phyloP scores from a whole-genome alignment of 2,113 vertebrate genomes.

The Dipodomys merriami region DNA sequence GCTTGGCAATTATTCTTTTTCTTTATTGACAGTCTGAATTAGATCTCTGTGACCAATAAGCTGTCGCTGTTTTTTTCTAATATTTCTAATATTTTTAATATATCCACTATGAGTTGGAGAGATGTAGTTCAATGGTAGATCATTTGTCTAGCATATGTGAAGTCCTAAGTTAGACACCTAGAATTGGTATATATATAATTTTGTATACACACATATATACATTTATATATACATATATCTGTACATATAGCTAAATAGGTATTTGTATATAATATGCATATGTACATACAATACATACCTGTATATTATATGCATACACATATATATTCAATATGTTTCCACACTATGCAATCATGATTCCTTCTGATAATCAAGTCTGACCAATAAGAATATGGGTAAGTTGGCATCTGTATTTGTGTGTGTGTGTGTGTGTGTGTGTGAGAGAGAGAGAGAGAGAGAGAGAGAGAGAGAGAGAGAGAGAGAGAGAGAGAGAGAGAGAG shows the following conservation, averaged over 20 bases:
- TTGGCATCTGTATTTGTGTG: neutral
- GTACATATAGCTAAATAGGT: no score
- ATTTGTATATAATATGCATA: no score
- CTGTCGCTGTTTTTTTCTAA: neutral
- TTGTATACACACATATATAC: neutral
- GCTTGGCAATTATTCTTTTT: no score
- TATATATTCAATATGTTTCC: neutral
- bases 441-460: no score
- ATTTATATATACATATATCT: neutral
- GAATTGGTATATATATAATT: no score
- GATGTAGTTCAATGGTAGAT: neutral
- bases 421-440: no score
- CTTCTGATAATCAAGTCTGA: neutral
- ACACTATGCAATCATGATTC: neutral
- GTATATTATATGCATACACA: no score
- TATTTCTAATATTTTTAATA: conserved; percentile 8
- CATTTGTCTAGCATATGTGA: neutral
- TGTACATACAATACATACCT: no score
- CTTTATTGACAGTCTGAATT: neutral
- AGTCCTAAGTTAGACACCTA: neutral
- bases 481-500: no score
- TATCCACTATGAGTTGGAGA: neutral
- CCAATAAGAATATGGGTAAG: neutral
- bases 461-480: no score
- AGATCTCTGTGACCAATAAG: neutral